phyloP scores from a whole-genome alignment of 2,888 invertebrate genomes.

The Blastobasis lacticolella region DNA sequence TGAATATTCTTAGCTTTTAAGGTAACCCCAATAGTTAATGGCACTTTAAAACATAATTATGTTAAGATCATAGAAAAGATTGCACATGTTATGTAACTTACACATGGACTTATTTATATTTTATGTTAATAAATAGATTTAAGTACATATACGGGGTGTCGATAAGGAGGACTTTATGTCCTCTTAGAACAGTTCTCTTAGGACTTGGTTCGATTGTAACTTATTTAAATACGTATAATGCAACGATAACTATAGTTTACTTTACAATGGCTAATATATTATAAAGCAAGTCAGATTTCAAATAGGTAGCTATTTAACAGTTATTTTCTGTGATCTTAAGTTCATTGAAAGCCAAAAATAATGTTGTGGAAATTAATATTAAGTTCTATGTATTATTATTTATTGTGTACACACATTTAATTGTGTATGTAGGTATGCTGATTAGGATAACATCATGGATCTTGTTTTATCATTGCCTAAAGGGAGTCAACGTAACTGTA shows the following conservation, averaged over 20 bases:
- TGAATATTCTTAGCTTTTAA: conserved; percentile 21
- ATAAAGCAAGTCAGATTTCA: conserved; percentile 20
- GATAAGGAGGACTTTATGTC: conserved; percentile 45
- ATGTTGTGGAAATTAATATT: conserved; percentile 45
- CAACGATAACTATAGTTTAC: conserved; percentile 13
- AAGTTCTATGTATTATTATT: conserved; percentile 29
- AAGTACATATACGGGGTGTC: conserved; percentile 44
- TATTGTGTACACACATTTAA: conserved; percentile 7
- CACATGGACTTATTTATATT: conserved; percentile 68
- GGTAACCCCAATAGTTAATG: conserved; percentile 38
- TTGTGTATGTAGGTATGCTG: conserved; percentile 30
- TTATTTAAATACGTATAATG: background rate
- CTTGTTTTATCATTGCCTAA: conserved; percentile 18
- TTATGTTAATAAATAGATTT: conserved; percentile 62
- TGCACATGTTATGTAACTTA: conserved; percentile 69
- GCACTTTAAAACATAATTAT: conserved; percentile 38
- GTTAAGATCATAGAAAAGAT: conserved; percentile 49
- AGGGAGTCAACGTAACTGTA: too few relatives aligned
- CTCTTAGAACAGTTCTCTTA: conserved; percentile 26
- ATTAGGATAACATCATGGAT: conserved; percentile 22
- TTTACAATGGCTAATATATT: conserved; percentile 1
- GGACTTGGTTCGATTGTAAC: too few relatives aligned
- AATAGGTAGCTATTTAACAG: conserved; percentile 28
- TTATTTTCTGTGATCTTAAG: conserved; percentile 62
- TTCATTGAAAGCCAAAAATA: conserved; percentile 60